These are phyloP conservation scores for Tupiocoris notatus DNA, from an alignment of 2,888 invertebrate species.

Conservation along the genomic window DNA sequence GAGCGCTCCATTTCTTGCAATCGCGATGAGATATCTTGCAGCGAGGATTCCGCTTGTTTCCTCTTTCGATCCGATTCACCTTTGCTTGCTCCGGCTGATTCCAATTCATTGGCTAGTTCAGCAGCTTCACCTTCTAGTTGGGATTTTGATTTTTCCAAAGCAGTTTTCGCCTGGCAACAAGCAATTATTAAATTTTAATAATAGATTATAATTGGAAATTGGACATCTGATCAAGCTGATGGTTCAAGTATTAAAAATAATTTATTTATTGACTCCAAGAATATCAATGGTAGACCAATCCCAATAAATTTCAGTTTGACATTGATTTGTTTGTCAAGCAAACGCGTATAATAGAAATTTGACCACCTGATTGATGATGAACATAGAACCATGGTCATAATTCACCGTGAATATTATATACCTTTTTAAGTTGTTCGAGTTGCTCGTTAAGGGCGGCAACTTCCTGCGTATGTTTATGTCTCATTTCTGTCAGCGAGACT, in stretches of 20 bases:
- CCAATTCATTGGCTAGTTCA: constrained; percentile 89
- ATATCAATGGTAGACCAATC: too few species aligned
- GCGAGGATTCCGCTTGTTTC: constrained; percentile 74
- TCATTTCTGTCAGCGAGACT: constrained; percentile 76
- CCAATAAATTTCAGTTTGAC: too few species aligned
- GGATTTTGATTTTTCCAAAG: constrained; percentile 86
- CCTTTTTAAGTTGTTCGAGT: constrained; percentile 82
- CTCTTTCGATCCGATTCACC: constrained; percentile 91
- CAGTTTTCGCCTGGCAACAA: constrained; percentile 63
- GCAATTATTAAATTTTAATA: too few species aligned
- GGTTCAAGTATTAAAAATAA: too few species aligned
- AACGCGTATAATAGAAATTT: too few species aligned
- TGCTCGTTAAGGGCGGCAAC: constrained; percentile 86
- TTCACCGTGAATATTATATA: too few species aligned
- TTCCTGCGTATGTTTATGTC: constrained; percentile 91
- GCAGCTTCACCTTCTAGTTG: constrained; percentile 91
- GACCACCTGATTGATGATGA: too few species aligned
- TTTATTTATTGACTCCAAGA: too few species aligned
- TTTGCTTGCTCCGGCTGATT: constrained; percentile 79
- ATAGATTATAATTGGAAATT: too few species aligned
- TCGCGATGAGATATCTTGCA: constrained; percentile 61
- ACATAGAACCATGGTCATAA: too few species aligned
- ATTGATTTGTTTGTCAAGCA: too few species aligned
- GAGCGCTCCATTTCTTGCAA: constrained; percentile 59
- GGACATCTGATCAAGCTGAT: too few species aligned